Evolutionary conservation across 92 coral and sea anemone genomes (phyloP), one percentile per base, ranked within the genome.

Genomic region (Chrysogorgia sp.): DNA sequence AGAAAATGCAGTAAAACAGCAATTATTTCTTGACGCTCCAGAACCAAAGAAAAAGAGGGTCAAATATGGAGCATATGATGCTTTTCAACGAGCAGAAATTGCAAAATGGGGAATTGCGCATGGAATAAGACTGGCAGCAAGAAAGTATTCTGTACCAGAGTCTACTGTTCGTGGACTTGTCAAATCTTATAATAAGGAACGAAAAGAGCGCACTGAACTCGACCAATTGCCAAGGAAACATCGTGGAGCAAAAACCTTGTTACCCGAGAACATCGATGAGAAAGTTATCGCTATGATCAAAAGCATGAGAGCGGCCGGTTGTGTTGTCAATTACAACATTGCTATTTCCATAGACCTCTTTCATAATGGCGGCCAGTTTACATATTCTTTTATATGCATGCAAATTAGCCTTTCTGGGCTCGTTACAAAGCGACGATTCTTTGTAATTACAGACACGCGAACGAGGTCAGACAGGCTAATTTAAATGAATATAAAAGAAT

Each of bases 1-100:
- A 80, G 84, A 80, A 80, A 80, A 50, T 80, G 84, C 84, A 80
- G 84, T 80, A 80, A 80, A 49, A 80, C 79, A 79, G 79, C 80
- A 68, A 75, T 58, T 75, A 75, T 75, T 75, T 75, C 71, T 75
- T 75, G 81, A 75, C 68, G 81, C 81, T 58, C 71, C 81, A 75
- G 81, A 75, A 75, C 81, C 81, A 75, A 75, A 75, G 81, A 75
- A 75, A 75, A 75, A 26, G 81, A 75, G 20, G 81, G 81, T 28
- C 81, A 75, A 75, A 75, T 75, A 75, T 75, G 81, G 81, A 34
- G 72, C 81, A 75, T 75, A 75, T 75, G 81, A 75, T 75, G 81
- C 81, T 75, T 75, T 75, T 75, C 78, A 71, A 71, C 78, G 78
- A 71, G 78, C 78, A 71, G 78, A 71, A 71, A 71, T 71, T 71